Evolutionary conservation across 2,888 invertebrate species (phyloP).

Genomic region (Disparrhopalites patrizii): DNA sequence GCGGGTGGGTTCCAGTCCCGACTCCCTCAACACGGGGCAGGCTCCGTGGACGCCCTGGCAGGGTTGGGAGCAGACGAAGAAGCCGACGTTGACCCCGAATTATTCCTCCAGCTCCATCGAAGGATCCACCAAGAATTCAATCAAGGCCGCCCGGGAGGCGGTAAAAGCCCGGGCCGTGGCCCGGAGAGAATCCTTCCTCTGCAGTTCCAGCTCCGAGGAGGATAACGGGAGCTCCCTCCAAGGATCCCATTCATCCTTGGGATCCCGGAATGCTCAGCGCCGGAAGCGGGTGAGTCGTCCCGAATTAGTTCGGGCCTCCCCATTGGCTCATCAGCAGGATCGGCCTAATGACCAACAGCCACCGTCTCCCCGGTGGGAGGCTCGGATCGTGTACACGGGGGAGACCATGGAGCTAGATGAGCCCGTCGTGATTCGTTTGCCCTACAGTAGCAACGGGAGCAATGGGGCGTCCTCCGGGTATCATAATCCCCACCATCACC

Average conservation of each 20-base stretch:
- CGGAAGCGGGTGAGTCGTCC: background rate
- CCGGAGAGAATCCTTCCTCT: conserved; percentile 45
- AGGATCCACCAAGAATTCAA: conserved; percentile 31
- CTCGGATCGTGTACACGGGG: conserved; percentile 46
- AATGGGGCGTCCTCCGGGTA: no score
- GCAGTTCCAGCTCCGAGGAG: conserved; percentile 41
- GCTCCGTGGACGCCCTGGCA: conserved; percentile 26
- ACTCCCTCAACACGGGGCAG: conserved; percentile 15
- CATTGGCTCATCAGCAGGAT: background rate
- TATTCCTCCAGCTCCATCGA: conserved; percentile 42
- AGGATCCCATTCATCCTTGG: conserved; percentile 46
- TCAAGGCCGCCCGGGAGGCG: conserved; percentile 43
- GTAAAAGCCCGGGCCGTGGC: conserved; percentile 48
- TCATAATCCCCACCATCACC: conserved; percentile 24
- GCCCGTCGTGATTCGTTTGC: conserved; percentile 40
- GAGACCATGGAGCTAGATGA: conserved; percentile 38
- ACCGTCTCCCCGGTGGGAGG: conserved; percentile 41
- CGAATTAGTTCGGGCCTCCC: conserved; percentile 11
- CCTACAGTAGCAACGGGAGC: no score
- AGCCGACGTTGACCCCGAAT: conserved; percentile 29
- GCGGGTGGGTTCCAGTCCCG: conserved; percentile 43
- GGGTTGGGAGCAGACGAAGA: conserved; percentile 48
- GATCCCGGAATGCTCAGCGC: conserved; percentile 27
- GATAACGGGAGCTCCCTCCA: conserved; percentile 35
- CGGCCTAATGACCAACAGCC: background rate